Conservation (phyloP, 2,113 vertebrate species). For the Festucalex cinctus region DNA sequence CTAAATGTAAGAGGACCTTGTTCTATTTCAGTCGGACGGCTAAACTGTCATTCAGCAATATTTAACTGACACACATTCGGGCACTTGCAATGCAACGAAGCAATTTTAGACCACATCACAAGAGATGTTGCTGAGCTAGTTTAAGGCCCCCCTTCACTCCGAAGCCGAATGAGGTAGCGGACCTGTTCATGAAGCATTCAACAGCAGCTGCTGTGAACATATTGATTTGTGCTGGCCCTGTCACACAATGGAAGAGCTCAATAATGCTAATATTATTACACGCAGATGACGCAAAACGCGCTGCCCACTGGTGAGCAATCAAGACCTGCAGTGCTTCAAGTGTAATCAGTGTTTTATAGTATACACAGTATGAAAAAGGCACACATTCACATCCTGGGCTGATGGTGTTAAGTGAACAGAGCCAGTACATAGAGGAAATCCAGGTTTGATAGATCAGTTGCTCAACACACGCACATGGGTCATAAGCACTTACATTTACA, state of each 20-base stretch:
- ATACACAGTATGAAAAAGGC: background rate
- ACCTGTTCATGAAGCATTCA: conserved; percentile 4
- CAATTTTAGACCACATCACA: conserved; percentile 2
- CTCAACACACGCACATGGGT: background rate
- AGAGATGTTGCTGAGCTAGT: background rate
- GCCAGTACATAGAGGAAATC: background rate
- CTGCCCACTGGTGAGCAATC: background rate
- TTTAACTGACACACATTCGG: conserved; percentile 13
- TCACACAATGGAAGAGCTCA: conserved; percentile 5
- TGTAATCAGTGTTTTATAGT: background rate
- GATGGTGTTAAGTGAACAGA: background rate
- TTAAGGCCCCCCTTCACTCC: background rate
- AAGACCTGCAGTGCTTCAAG: background rate
- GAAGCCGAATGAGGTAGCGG: background rate
- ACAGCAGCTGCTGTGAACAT: background rate
- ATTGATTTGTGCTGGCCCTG: conserved; percentile 8
- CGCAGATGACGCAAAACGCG: conserved; percentile 3
- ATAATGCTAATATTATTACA: conserved; percentile 14
- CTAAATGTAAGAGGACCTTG: conserved; percentile 25
- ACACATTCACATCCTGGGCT: background rate
- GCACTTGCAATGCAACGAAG: background rate
- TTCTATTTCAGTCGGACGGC: conserved; percentile 19
- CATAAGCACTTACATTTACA: too few relatives aligned
- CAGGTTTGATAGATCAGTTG: background rate
- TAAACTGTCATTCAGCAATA: conserved; percentile 23